Evolutionary conservation across 2,888 invertebrate species (phyloP), one percentile per base, ranked within the genome.

Genomic region (Cephus runcator): DNA sequence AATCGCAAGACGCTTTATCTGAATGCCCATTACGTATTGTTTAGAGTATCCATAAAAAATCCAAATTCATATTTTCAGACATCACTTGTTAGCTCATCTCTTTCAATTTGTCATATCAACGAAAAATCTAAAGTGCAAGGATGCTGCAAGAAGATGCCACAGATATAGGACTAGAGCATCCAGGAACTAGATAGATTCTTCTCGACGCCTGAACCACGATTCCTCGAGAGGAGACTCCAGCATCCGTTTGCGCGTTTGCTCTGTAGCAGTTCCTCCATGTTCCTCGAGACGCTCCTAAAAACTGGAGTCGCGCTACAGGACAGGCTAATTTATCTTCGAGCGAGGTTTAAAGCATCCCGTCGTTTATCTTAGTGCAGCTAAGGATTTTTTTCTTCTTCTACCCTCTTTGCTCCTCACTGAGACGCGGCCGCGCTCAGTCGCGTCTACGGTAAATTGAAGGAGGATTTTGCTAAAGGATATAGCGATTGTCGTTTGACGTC

Each of bases 261-360:
- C 56, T 23, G 23, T 56, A 56, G 23, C 56, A 56, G 56, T 56
- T 56, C 23, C 23, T 23, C 56, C 56, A 40, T 15, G 40, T 40
- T 73, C 35, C 73, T 34, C 35, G 11, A 6, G 35, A 9, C 56
- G 36, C 23, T 74, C 35, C 74, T 74, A 74, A 74, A 74, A 74
- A 74, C 74, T 74, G 35, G 74, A 74, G 34, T 23, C 35, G 23
- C 23, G 69, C 75, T 31, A 30, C n/a, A 34, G 34, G 75, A 35
- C 31, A 80, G 84, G 83, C 85, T 87, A 87, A 87, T 87, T 87
- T 87, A 87, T 87, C 86, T 85, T 83, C 79, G 80, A 76, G 79
- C 84, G 80, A 81, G 85, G 82, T 84, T 83, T 86, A 84, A 84
- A 85, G 84, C 82, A 79, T 82, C 83, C 80, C 81, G 82, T 85